Base-by-base conservation (phyloP, 2,113 vertebrate species). In the Tetrao urogallus region DNA sequence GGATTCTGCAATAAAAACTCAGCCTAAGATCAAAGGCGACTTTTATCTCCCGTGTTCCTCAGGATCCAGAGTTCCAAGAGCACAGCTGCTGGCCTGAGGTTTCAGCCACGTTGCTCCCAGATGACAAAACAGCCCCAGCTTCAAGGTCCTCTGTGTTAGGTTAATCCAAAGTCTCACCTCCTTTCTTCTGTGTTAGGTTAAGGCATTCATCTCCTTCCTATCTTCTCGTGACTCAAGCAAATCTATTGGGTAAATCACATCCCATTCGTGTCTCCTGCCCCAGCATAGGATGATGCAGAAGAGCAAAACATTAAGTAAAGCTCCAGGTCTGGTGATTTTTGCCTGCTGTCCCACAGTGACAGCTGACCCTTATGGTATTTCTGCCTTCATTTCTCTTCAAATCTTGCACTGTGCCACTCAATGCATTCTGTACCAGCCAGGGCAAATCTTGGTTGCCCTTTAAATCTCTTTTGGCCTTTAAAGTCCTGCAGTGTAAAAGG, bases 11-110 rank as follows among this genome's bases (percentile, higher is more conserved):
- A 65, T 69, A 78, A 92, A 90, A 83, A 0, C 14, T 2, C 47
- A 28, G 36, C 48, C 70, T 86, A 75, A 88, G 85, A 94, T 95
- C 92, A 96, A 96, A 96, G 80, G 57, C 69, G 60, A 56, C 89
- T 91, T 97, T 94, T 85, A 91, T 89, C 91, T 93, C 75, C 56
- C 22, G 13, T 74, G 66, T 86, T 93, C 90, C 94, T 82, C 2
- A 3, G 82, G 76, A 69, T 91, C 69, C 79, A 81, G 88, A 64
- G 77, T 72, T 91, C 82, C 90, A 94, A 67, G 34, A 89, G 67
- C 89, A 66, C 85, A 95, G 82, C 90, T 93, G 92, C 90, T 67
- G 72, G 50, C 60, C 50, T 74, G 82, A 83, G 69, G 56, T 88
- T 93, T 72, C 60, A 83, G 69, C 47, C 90, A 25, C 83, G 71